A percentile compares a stretch with the other conserved stretches of the same genome.
phyloP scores from a whole-genome alignment of 2,888 invertebrate species.

The Dorcus parallelipipedus region DNA sequence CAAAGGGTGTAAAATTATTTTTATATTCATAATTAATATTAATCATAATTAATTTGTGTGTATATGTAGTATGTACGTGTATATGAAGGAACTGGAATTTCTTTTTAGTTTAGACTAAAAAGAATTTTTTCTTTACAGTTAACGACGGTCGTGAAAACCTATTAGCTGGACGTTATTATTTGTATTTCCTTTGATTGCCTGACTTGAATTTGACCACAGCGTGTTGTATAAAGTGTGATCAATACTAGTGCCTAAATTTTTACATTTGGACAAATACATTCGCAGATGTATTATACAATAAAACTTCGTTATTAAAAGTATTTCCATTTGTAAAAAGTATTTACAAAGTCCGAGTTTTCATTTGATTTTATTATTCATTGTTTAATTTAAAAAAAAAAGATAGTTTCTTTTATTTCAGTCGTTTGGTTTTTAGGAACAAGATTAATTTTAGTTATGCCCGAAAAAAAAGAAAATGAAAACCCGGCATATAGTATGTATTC shows the following conservation, averaged over 20 bases:
- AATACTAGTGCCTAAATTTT: constrained; percentile 30
- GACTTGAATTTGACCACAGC: neutral
- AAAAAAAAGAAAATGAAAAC: constrained; percentile 1
- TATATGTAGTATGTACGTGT: too few relatives aligned
- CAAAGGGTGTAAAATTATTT: neutral
- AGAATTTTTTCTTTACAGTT: too few relatives aligned
- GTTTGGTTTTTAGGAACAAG: neutral
- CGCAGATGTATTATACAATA: constrained; percentile 12
- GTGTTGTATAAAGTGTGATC: constrained; percentile 27
- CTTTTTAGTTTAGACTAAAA: too few relatives aligned
- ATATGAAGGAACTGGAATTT: too few relatives aligned
- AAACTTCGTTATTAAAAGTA: neutral
- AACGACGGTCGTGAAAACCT: neutral
- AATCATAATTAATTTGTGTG: neutral
- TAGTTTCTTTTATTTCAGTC: neutral
- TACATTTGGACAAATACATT: constrained; percentile 9
- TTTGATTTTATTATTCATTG: constrained; percentile 5
- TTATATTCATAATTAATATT: neutral
- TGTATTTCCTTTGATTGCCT: neutral
- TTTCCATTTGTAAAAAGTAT: neutral
- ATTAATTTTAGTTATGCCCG: too few relatives aligned
- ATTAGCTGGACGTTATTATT: neutral
- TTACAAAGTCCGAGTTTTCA: constrained; percentile 8
- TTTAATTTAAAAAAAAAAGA: neutral
- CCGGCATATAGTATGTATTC: constrained; percentile 11